phyloP scores from a whole-genome alignment of 2,797 vertebrate genomes.

The Channallabes apus region DNA sequence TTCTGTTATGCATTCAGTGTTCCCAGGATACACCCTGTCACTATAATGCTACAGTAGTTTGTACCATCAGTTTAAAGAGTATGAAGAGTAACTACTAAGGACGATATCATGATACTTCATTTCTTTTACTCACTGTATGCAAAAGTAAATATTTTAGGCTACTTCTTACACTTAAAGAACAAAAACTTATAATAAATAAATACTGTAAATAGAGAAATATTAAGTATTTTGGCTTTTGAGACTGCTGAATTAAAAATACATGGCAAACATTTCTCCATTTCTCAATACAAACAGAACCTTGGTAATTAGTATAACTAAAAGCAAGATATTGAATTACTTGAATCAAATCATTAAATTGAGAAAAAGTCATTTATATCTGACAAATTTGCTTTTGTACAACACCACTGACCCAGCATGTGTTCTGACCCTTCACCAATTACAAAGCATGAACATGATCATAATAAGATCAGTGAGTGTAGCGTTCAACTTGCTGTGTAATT shows the following conservation, averaged over 20 bases:
- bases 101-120: background rate
- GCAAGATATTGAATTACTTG: background rate
- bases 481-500: slow-evolving; percentile 12
- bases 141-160: background rate
- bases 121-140: background rate
- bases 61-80: background rate
- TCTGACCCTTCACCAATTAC: slow-evolving; percentile 18
- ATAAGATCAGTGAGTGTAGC: slow-evolving; percentile 34
- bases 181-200: too few species aligned
- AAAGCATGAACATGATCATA: slow-evolving; percentile 24
- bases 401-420: slow-evolving; percentile 10
- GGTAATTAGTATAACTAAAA: background rate
- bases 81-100: background rate
- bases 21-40: background rate
- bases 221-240: background rate
- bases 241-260: background rate
- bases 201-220: too few species aligned
- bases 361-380: background rate
- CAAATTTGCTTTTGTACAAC: slow-evolving; percentile 1
- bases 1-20: background rate
- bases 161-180: background rate
- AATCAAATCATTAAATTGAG: background rate
- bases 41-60: background rate
- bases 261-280: background rate
- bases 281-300: background rate